These are phyloP conservation scores for Hemiscyllium ocellatum DNA, from an alignment of 2,113 vertebrate species.

Conservation along the genomic window DNA sequence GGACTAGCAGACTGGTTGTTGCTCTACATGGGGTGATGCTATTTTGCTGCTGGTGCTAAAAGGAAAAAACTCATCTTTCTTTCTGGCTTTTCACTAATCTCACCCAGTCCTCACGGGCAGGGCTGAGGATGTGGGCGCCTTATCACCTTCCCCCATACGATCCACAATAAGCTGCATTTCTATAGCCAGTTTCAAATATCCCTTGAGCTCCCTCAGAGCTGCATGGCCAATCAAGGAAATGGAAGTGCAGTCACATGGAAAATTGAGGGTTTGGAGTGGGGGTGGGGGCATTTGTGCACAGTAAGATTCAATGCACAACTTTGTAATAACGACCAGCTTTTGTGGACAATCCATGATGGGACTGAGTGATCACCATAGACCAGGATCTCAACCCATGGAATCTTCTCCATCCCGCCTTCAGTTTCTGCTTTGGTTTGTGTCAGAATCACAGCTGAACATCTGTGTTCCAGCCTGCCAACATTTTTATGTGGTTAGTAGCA, in stretches of 20 bases:
- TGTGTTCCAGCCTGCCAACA: too few species aligned
- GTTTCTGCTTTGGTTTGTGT: too few species aligned
- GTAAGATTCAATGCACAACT: not conserved
- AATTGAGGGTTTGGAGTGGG: not conserved
- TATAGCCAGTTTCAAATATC: not conserved
- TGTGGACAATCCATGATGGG: not conserved
- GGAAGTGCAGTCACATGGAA: not conserved
- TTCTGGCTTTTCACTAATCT: not conserved
- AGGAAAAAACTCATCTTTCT: not conserved
- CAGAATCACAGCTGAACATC: too few species aligned
- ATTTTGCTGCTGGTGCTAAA: not conserved
- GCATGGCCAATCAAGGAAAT: not conserved
- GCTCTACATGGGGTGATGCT: not conserved
- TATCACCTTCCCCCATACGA: not conserved
- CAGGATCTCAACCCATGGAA: not conserved
- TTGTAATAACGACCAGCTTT: not conserved
- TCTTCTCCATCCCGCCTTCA: not conserved
- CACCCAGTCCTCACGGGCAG: not conserved
- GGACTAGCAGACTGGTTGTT: not conserved
- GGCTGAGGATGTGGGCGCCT: not conserved
- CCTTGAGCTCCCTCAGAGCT: not conserved
- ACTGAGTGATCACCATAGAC: not conserved
- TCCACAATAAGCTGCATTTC: not conserved
- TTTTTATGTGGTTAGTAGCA: too few species aligned
- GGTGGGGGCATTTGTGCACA: not conserved